phyloP scores from a whole-genome alignment of 1,140 invertebrate species.

The Alviniconcha marisindica region DNA sequence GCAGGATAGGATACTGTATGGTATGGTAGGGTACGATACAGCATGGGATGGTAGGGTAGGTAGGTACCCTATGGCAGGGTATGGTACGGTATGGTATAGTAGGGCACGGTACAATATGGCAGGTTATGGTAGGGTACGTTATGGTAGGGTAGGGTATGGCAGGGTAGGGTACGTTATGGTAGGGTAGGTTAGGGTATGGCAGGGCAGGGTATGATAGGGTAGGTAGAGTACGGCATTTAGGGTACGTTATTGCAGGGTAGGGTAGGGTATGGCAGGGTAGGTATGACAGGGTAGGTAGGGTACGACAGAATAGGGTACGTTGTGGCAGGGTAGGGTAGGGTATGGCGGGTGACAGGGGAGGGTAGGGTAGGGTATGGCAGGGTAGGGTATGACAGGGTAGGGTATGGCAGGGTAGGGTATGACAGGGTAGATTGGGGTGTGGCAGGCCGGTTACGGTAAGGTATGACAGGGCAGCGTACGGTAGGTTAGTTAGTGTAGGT shows the following conservation, averaged over 20 bases:
- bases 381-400: too few species aligned
- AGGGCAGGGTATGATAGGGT: constrained; percentile 7
- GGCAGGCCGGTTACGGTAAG: background rate
- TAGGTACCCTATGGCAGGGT: too few species aligned
- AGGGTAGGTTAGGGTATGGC: constrained; percentile 28
- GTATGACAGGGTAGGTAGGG: background rate
- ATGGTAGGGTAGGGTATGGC: background rate
- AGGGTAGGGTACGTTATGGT: constrained; percentile 25
- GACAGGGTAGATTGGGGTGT: background rate
- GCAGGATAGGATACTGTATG: background rate
- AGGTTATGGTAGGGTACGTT: constrained; percentile 18
- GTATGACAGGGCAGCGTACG: background rate
- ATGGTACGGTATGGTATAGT: constrained; percentile 16
- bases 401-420: background rate
- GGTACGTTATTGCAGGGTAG: too few species aligned
- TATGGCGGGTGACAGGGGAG: too few species aligned
- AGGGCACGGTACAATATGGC: background rate
- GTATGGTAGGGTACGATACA: constrained; percentile 20
- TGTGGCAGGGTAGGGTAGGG: constrained; percentile 5
- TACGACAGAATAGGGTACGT: background rate
- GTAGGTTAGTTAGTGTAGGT: background rate
- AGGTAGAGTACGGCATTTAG: too few species aligned
- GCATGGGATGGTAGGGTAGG: constrained; percentile 22
- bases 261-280: constrained; percentile 21
- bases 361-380: too few species aligned